Evolutionary conservation across 1,140 invertebrate genomes (phyloP).

Genomic region (Psilanteris sp.): DNA sequence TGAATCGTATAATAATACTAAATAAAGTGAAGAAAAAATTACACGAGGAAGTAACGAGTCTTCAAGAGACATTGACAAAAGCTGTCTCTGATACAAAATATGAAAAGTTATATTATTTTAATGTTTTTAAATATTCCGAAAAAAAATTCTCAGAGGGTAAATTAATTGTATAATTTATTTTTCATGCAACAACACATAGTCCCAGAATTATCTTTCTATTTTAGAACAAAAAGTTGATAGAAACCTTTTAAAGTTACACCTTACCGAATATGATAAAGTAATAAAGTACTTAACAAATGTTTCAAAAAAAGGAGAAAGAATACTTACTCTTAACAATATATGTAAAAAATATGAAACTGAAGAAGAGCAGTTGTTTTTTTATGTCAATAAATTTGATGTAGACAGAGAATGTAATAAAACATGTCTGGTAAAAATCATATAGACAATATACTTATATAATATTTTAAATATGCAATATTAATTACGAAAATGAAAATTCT

Average conservation of each 20-base stretch:
- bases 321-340: slow-evolving; percentile 59
- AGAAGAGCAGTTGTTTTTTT: slow-evolving; percentile 65
- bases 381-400: slow-evolving; percentile 1
- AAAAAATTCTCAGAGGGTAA: slow-evolving; percentile 61
- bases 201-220: slow-evolving; percentile 29
- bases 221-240: slow-evolving; percentile 65
- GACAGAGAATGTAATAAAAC: not conserved
- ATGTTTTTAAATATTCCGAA: slow-evolving; percentile 52
- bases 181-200: too few species aligned
- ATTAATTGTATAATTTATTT: slow-evolving; percentile 14
- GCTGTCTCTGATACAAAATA: slow-evolving; percentile 53
- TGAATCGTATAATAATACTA: slow-evolving; percentile 49
- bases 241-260: slow-evolving; percentile 56
- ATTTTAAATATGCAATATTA: too few species aligned
- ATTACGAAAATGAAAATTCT: too few species aligned
- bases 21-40: slow-evolving; percentile 65
- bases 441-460: too few species aligned
- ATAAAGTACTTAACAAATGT: slow-evolving; percentile 49
- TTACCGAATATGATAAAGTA: slow-evolving; percentile 62
- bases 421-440: slow-evolving; percentile 10
- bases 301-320: slow-evolving; percentile 43
- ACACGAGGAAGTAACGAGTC: slow-evolving; percentile 60
- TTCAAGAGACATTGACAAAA: slow-evolving; percentile 30
- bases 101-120: slow-evolving; percentile 62
- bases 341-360: slow-evolving; percentile 71